A percentile compares a stretch with the other conserved stretches of the same genome.
Evolutionary conservation across 2,797 vertebrate genomes (phyloP).

Genomic region (Tapirus indicus): DNA sequence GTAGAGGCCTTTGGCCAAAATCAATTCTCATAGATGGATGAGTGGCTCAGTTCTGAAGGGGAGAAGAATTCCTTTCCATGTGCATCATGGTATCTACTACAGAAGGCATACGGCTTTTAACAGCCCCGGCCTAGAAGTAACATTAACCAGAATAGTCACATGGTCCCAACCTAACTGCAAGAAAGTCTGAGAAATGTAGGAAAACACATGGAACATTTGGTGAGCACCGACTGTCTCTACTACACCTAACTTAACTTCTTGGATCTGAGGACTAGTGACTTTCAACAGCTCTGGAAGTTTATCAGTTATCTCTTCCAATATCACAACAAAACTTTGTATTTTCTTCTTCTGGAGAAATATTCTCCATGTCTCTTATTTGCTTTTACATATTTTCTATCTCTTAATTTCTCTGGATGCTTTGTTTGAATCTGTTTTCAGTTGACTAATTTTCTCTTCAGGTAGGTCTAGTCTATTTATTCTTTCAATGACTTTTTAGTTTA

Average conservation of each 20-base stretch:
- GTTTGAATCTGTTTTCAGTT: background rate
- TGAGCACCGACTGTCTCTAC: background rate
- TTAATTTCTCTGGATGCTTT: constrained; percentile 4
- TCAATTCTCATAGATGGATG: background rate
- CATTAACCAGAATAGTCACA: background rate
- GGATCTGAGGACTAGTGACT: background rate
- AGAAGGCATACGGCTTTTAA: background rate
- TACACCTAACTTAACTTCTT: background rate
- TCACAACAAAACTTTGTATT: background rate
- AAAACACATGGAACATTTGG: background rate
- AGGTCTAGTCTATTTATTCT: background rate
- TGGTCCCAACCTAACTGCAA: background rate
- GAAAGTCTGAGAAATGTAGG: background rate
- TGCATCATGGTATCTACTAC: background rate
- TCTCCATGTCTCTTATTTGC: background rate
- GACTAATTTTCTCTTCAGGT: background rate
- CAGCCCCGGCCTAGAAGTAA: background rate
- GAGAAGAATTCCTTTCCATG: background rate
- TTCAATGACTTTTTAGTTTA: background rate
- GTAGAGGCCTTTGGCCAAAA: background rate
- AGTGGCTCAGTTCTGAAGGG: background rate
- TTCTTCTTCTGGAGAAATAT: constrained; percentile 4
- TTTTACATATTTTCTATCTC: background rate
- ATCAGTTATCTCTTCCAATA: background rate
- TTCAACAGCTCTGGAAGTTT: background rate